Evolutionary conservation across 2,888 invertebrate species (phyloP).

Genomic region (Calliopum simillimum): DNA sequence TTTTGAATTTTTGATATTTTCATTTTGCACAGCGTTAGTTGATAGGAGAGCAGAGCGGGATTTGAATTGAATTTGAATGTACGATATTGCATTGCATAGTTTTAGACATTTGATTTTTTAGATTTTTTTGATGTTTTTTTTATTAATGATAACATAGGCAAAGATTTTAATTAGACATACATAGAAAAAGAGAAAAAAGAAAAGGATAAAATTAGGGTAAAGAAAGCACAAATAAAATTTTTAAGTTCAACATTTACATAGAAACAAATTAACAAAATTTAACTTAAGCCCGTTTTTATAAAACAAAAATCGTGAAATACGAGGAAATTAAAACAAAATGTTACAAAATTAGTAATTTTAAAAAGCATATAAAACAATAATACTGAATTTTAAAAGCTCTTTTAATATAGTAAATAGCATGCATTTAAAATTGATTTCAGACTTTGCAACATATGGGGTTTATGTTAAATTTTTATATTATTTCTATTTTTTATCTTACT

Average conservation of each 20-base stretch:
- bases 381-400: too few relatives aligned
- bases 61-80: constrained; percentile 5
- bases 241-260: constrained; percentile 50
- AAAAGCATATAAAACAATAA: too few relatives aligned
- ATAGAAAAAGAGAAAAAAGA: constrained; percentile 22
- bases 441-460: too few relatives aligned
- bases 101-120: constrained; percentile 41
- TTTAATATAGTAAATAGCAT: too few relatives aligned
- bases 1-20: constrained; percentile 30
- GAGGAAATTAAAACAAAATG: too few relatives aligned
- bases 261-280: constrained; percentile 51
- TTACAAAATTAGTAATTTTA: too few relatives aligned
- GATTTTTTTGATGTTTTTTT: constrained; percentile 24
- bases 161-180: constrained; percentile 16
- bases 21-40: constrained; percentile 17
- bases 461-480: too few relatives aligned
- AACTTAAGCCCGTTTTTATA: too few relatives aligned
- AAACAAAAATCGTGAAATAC: too few relatives aligned
- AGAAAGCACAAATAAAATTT: background rate
- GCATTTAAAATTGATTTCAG: too few relatives aligned
- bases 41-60: constrained; percentile 17
- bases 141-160: constrained; percentile 10
- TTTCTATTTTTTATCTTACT: too few relatives aligned
- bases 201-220: constrained; percentile 31
- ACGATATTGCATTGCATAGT: constrained; percentile 46